Base-by-base conservation (phyloP, 2,113 vertebrate genomes). In the Miniopterus natalensis region DNA sequence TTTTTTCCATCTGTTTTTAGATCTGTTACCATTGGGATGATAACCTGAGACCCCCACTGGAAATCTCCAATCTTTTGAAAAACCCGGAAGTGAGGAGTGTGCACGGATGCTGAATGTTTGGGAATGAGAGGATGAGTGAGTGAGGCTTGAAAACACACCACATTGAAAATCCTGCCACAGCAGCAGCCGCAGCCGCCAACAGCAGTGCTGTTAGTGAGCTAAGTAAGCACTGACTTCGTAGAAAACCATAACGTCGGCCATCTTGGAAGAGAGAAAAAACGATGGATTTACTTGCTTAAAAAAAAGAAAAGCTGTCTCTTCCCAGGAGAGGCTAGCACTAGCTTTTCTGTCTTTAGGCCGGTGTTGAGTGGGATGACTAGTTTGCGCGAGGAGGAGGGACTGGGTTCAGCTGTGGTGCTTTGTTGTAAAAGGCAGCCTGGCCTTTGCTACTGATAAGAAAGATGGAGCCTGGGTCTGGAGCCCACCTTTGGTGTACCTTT, bases 101-200 rank as follows among this genome's bases (percentile, higher is more conserved):
- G 99, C 99, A 98, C 98, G 99, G 98, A 99, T 99, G 98, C 98
- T 98, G 99, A 99, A 98, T 99, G 99, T 98, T 98, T 99, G 99
- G 98, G 99, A 99, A 98, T 99, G 99, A 99, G 99, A 99, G 99
- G 98, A 99, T 99, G 99, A 98, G 98, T 98, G 99, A 98, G 98
- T 99, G 99, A 99, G 98, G 98, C 99, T 98, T 99, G 99, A 99
- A 97, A 99, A 99, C 99, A 99, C 98, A 99, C 99, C 99, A 99
- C 98, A 98, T 98, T 98, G 98, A 98, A 98, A 98, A 98, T 98
- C 98, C 98, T 98, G 98, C 99, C 99, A 96, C 98, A 98, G 99
- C 98, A 96, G 96, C 98, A 95, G 96, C 97, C 97, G 98, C 98
- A 97, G 97, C 97, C 90, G 75, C 96, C 97, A 97, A 97, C 98